Conservation (phyloP, 2,888 invertebrate genomes). For the Allolobophora icterica region DNA sequence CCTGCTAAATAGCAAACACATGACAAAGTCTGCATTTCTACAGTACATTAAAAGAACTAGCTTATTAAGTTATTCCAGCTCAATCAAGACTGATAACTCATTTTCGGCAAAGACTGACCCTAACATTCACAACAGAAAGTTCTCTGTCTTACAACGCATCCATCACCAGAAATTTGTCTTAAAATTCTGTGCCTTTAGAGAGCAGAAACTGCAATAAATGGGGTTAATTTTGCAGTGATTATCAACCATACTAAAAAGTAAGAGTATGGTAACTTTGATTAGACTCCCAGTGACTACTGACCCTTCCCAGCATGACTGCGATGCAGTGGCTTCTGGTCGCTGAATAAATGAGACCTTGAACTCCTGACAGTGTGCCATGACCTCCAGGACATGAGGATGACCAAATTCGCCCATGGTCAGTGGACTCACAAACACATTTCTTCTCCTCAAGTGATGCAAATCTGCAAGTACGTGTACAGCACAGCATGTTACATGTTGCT, state of each 20-base stretch:
- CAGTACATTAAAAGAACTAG: background rate
- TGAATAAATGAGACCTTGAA: background rate
- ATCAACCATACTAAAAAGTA: background rate
- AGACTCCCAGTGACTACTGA: background rate
- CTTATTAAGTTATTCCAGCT: too few relatives aligned
- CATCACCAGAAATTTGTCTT: background rate
- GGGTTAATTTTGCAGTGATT: background rate
- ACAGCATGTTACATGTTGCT: background rate
- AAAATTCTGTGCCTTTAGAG: background rate
- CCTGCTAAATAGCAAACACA: background rate
- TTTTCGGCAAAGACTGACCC: background rate
- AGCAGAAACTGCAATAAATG: background rate
- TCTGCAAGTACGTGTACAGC: background rate
- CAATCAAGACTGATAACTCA: background rate
- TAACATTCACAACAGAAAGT: background rate
- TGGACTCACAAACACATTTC: background rate
- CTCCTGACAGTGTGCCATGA: slow-evolving; percentile 22
- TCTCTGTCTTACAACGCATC: background rate
- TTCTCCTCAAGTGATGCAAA: background rate
- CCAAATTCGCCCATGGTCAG: background rate
- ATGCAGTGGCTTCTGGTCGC: background rate
- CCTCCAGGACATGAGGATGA: slow-evolving; percentile 14
- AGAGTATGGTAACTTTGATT: too few relatives aligned
- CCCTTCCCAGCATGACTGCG: slow-evolving; percentile 14
- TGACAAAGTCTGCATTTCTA: background rate